Evolutionary conservation across 64 coral and sea anemone species (phyloP).

Genomic region (Pocillopora damicornis): DNA sequence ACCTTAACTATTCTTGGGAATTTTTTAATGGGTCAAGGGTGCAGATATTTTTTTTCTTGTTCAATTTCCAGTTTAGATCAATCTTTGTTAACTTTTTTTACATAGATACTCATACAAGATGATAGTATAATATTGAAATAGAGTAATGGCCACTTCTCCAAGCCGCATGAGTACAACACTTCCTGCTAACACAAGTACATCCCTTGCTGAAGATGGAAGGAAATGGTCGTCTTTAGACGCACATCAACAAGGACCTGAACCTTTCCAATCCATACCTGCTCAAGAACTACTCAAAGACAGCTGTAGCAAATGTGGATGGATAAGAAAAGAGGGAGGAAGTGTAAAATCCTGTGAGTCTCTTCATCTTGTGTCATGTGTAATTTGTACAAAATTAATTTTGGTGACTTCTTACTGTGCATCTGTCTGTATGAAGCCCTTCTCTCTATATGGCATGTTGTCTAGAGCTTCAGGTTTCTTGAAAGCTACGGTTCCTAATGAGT

Average conservation of each 20-base stretch:
- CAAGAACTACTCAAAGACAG: constrained; percentile 51
- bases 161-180: background rate
- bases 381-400: too few relatives aligned
- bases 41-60: too few relatives aligned
- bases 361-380: too few relatives aligned
- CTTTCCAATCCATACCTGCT: constrained; percentile 47
- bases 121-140: background rate
- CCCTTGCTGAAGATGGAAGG: background rate
- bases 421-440: too few relatives aligned
- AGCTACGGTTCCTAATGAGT: too few relatives aligned
- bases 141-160: background rate
- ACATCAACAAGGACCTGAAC: constrained; percentile 28
- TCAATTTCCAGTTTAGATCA: too few relatives aligned
- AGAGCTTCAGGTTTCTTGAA: too few relatives aligned
- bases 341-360: constrained; percentile 34
- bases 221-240: background rate
- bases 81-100: too few relatives aligned
- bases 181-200: background rate
- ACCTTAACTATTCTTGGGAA: too few relatives aligned
- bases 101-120: background rate
- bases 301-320: constrained; percentile 51
- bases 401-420: background rate
- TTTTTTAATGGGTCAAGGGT: too few relatives aligned
- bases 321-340: constrained; percentile 48
- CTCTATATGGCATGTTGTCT: too few relatives aligned